Evolutionary conservation across 1,140 invertebrate genomes (phyloP).

Genomic region (Lasioglossum albipes): DNA sequence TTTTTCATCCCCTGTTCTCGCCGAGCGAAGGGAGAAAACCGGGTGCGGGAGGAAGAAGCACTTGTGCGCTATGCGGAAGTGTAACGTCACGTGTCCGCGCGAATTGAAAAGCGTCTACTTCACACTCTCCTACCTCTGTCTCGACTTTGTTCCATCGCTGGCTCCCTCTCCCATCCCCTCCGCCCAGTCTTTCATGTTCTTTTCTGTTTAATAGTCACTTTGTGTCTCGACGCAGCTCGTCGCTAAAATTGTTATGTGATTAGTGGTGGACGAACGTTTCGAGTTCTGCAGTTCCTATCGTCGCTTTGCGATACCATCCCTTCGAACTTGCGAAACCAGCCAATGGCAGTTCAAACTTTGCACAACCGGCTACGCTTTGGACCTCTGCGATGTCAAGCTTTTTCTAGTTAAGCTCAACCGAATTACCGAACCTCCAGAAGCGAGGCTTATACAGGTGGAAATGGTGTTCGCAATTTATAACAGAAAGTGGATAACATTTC

Average conservation of each 20-base stretch:
- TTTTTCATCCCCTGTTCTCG: constrained; percentile 35
- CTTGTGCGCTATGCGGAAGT: constrained; percentile 44
- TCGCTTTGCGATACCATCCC: too few relatives aligned
- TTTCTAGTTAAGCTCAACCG: too few relatives aligned
- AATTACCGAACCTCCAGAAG: too few relatives aligned
- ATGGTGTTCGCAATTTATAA: too few relatives aligned
- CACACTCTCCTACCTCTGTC: constrained; percentile 20
- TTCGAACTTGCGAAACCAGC: too few relatives aligned
- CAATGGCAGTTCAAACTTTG: too few relatives aligned
- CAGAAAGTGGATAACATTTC: too few relatives aligned
- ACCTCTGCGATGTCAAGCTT: too few relatives aligned
- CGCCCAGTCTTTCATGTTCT: background rate
- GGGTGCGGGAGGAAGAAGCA: constrained; percentile 25
- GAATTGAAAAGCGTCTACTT: constrained; percentile 41
- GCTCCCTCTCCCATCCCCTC: background rate
- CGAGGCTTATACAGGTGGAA: too few relatives aligned
- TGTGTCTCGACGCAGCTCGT: background rate
- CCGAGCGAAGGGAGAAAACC: background rate
- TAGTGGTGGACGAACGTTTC: constrained; percentile 18
- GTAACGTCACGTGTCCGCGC: constrained; percentile 39
- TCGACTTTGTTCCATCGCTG: constrained; percentile 25
- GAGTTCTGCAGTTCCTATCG: background rate
- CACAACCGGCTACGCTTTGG: too few relatives aligned
- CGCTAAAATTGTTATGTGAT: constrained; percentile 25
- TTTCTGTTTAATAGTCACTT: constrained; percentile 40